phyloP scores from a whole-genome alignment of 1,140 invertebrate species.

The Panulirus ornatus region DNA sequence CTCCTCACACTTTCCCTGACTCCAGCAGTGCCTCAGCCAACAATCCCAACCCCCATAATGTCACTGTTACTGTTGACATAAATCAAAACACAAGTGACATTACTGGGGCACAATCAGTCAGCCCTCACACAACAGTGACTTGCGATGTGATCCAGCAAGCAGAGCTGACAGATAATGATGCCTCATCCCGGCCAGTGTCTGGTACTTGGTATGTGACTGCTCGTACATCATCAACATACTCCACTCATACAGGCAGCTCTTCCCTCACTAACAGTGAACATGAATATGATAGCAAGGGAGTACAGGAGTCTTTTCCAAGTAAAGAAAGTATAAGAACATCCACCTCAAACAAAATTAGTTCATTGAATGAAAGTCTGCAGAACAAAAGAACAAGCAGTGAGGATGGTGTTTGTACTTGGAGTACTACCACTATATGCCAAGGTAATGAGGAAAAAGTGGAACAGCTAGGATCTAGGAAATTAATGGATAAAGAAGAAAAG shows the following conservation, averaged over 20 bases:
- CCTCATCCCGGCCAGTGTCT: neutral
- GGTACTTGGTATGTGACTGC: neutral
- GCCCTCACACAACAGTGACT: neutral
- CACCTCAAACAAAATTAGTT: neutral
- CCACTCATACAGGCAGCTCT: neutral
- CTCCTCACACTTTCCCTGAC: neutral
- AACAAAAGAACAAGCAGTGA: neutral
- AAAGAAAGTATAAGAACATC: neutral
- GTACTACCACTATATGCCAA: neutral
- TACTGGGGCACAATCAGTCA: neutral
- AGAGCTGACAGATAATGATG: neutral
- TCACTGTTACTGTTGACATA: neutral
- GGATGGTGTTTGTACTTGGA: neutral
- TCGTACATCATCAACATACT: neutral
- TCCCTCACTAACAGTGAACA: neutral
- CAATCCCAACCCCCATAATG: neutral
- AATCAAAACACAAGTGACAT: neutral
- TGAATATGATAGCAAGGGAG: neutral
- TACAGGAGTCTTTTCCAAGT: neutral
- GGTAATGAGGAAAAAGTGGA: neutral
- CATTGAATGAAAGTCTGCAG: constrained; percentile 1
- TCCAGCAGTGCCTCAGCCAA: neutral
- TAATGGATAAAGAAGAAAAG: neutral
- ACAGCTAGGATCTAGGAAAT: neutral
- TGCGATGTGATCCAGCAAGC: neutral